phyloP scores from a whole-genome alignment of 1,140 invertebrate species.

The Drosophila teissieri region DNA sequence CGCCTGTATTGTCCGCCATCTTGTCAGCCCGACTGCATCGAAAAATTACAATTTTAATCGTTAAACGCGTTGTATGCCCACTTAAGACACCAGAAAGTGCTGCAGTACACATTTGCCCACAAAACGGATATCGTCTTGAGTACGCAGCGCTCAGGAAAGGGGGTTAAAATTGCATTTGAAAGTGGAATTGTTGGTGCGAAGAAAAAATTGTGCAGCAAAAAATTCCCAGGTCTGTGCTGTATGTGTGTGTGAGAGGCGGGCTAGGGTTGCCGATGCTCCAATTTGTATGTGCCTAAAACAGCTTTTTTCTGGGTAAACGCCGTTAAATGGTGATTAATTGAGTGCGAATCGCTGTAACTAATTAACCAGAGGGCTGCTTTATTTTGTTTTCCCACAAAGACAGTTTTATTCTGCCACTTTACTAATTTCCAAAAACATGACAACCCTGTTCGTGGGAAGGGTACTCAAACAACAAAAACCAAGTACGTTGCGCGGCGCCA shows the following conservation, averaged over 20 bases:
- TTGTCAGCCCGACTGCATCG: constrained; percentile 26
- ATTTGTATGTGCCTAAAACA: constrained; percentile 5
- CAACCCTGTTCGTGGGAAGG: constrained; percentile 63
- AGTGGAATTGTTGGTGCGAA: constrained; percentile 66
- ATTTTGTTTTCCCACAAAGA: not conserved
- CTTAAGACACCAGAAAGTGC: constrained; percentile 67
- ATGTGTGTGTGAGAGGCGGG: constrained; percentile 48
- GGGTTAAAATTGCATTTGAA: constrained; percentile 69
- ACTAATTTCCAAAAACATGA: not conserved
- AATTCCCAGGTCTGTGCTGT: constrained; percentile 79
- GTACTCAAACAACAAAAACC: constrained; percentile 71
- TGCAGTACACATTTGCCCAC: constrained; percentile 51
- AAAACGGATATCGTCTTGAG: constrained; percentile 51
- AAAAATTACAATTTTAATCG: constrained; percentile 65
- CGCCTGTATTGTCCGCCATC: constrained; percentile 38
- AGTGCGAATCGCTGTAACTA: not conserved
- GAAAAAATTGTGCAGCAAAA: constrained; percentile 72
- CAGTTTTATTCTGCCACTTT: not conserved
- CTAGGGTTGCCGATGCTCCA: constrained; percentile 53
- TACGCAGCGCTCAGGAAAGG: constrained; percentile 46
- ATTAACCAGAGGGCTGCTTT: not conserved
- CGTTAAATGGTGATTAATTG: not conserved
- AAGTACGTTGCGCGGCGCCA: constrained; percentile 67
- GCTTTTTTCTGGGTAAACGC: not conserved
- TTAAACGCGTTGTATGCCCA: constrained; percentile 72